Evolutionary conservation across 2,113 vertebrate species (phyloP), one percentile per base, ranked within the genome.

Genomic region (Tragelaphus buxtoni): DNA sequence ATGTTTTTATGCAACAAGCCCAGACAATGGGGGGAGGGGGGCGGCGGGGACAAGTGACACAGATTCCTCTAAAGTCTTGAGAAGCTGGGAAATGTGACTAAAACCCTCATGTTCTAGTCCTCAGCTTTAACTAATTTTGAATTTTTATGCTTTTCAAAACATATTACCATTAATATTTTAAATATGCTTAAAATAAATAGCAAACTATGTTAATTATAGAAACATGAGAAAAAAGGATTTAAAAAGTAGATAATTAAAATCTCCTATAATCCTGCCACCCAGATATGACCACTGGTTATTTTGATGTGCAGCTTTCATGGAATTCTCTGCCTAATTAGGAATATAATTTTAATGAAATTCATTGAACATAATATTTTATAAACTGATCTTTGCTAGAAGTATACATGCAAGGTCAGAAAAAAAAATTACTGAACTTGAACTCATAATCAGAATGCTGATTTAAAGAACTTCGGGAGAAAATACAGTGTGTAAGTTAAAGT

Each of bases 31-130:
- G 11, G 0, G 7, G 47, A 3, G 32, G 7, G 30, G 18, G 22
- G 39, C 0, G 1, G 4, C 0, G 12, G 61, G 5, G 7, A 3
- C 51, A 53, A 35, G 20, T 16, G 28, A 76, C 74, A 16, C 8
- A n/a, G 45, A 49, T 7, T 60, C 22, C 30, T 49, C 63, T 4
- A 5, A 45, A 65, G 12, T 12, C 28, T 26, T 90, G 63, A 72
- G 35, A 87, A 9, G 22, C 6, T 47, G 60, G 10, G 47, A 88
- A 24, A 58, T 49, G 3, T 26, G 18, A 51, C 65, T 32, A 58
- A 83, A 82, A 51, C 0, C 3, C 20, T 63, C 8, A 32, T 24
- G 4, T 45, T 30, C 39, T 32, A 30, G 26, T 89, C 26, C 7
- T 69, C 24, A 20, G 9, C 9, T 79, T 77, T 58, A 55, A 28